Percentiles rank a stretch among this genome's conserved stretches.
These are phyloP conservation scores for Mastacembelus armatus DNA, from an alignment of 2,797 vertebrate species.

Conservation along the genomic window DNA sequence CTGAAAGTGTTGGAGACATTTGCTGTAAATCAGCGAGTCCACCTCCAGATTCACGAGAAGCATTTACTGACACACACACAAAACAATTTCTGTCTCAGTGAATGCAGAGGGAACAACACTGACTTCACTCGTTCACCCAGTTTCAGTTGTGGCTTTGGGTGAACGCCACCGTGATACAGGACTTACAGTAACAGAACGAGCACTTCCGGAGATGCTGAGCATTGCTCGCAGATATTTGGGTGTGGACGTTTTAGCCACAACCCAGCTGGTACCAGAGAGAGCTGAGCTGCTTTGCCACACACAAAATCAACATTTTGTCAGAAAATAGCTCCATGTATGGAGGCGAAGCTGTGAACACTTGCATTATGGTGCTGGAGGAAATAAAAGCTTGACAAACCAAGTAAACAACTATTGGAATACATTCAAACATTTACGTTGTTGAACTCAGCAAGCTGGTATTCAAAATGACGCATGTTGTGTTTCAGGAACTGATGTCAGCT, in stretches of 20 bases:
- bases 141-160: slow-evolving; percentile 60
- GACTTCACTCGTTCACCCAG: slow-evolving; percentile 54
- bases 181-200: slow-evolving; percentile 42
- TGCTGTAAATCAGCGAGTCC: slow-evolving; percentile 13
- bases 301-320: not conserved
- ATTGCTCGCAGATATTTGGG: slow-evolving; percentile 20
- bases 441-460: too few relatives aligned
- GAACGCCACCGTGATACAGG: slow-evolving; percentile 22
- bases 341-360: too few relatives aligned
- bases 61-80: slow-evolving; percentile 26
- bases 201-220: slow-evolving; percentile 32
- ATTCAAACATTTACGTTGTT: too few relatives aligned
- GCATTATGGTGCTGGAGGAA: too few relatives aligned
- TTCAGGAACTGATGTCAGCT: too few relatives aligned
- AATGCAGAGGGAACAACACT: slow-evolving; percentile 45
- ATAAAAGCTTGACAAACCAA: too few relatives aligned
- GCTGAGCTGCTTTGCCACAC: not conserved
- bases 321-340: too few relatives aligned
- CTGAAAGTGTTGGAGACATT: not conserved
- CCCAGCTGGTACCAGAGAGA: slow-evolving; percentile 17
- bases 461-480: too few relatives aligned
- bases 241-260: slow-evolving; percentile 38
- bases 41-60: slow-evolving; percentile 36
- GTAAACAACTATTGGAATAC: too few relatives aligned
- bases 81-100: slow-evolving; percentile 49